A percentile compares a stretch with the other conserved stretches of the same genome.
These are phyloP conservation scores for Rousettus madagascariensis DNA, from an alignment of 2,797 vertebrate species.

Conservation along the genomic window DNA sequence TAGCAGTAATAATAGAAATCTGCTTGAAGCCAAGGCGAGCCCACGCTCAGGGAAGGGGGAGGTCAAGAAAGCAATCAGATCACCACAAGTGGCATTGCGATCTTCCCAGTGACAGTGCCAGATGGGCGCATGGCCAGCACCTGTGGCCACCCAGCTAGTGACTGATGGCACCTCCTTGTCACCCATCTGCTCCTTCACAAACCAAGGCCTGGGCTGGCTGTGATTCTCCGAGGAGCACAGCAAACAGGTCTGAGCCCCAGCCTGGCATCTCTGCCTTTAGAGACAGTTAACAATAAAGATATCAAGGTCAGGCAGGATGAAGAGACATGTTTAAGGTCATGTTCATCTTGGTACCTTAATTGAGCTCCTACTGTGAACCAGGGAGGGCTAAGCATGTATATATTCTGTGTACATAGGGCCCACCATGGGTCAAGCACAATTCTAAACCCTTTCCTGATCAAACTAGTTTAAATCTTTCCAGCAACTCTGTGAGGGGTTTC, in stretches of 20 bases:
- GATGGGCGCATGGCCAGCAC: neutral
- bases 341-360: neutral
- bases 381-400: neutral
- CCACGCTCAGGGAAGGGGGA: neutral
- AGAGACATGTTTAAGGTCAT: neutral
- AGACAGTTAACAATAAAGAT: neutral
- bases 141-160: neutral
- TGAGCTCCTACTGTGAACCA: neutral
- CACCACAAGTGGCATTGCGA: neutral
- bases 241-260: neutral
- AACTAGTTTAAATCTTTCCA: neutral
- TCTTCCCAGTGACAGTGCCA: neutral
- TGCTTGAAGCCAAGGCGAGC: neutral
- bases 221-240: neutral
- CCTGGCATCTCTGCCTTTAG: neutral
- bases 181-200: neutral
- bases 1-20: neutral
- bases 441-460: neutral
- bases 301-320: neutral
- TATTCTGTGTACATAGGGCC: neutral
- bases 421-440: neutral
- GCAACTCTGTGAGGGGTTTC: neutral
- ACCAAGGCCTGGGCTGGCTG: neutral
- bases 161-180: neutral
- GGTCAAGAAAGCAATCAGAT: neutral